These are phyloP conservation scores for Lepetodrilus schrolli DNA, from an alignment of 2,888 invertebrate species.

Conservation along the genomic window DNA sequence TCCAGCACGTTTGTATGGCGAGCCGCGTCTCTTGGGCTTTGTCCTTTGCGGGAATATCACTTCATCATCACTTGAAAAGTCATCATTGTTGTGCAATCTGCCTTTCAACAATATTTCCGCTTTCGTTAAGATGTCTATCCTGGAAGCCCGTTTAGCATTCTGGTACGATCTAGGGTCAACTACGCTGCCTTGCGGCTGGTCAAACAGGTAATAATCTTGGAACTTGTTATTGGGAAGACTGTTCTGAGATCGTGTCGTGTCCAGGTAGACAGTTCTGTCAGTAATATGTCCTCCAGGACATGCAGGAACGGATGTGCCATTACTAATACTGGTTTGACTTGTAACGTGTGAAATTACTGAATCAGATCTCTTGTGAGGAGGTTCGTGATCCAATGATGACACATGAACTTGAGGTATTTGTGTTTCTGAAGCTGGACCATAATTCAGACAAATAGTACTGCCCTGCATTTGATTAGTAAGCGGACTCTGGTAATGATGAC, in stretches of 20 bases:
- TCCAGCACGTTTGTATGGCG: neutral
- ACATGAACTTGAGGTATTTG: too few species aligned
- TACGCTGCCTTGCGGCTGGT: neutral
- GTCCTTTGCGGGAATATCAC: neutral
- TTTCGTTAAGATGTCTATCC: neutral
- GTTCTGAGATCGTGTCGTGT: neutral
- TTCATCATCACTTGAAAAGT: neutral
- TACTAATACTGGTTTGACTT: too few species aligned
- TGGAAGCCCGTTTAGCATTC: neutral
- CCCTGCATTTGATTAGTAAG: too few species aligned
- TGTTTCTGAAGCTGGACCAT: too few species aligned
- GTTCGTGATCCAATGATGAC: too few species aligned
- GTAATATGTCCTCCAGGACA: neutral
- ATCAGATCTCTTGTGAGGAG: too few species aligned
- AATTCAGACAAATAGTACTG: too few species aligned
- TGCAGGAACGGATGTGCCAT: neutral
- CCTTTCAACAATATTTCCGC: neutral
- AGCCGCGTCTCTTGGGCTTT: neutral
- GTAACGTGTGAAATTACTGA: too few species aligned
- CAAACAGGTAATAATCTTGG: neutral
- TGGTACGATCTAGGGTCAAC: neutral
- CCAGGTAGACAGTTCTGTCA: neutral
- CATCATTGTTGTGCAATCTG: neutral
- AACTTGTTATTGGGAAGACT: conserved; percentile 1
- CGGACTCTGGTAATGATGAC: too few species aligned